Base-by-base conservation (phyloP, 2,113 vertebrate genomes). In the Microcebus lehilahytsara region DNA sequence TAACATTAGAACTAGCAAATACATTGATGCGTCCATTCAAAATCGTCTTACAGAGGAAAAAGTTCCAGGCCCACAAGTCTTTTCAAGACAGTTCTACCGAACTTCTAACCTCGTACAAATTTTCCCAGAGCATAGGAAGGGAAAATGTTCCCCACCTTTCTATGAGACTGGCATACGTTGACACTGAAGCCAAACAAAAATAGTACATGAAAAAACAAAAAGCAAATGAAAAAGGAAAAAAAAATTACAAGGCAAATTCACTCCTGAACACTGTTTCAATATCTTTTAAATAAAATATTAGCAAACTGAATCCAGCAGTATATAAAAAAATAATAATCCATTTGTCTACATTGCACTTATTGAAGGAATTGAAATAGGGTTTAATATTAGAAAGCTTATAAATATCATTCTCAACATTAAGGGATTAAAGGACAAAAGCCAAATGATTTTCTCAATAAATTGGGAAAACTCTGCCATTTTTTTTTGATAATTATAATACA, bases 241-340 rank as follows among this genome's bases (percentile, higher is more conserved):
- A 64, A 66, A 75, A 64, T 7, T n/a, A 84, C 23, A 58, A 14
- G 9, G 32, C 49, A 66, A 51, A 84, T 13, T 84, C 37, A 81
- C 40, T 83, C 49, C 27, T n/a, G 16, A 46, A 80, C 17, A 9
- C n/a, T 92, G n/a, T 37, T 51, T 49, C 32, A 71, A 66, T 30
- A 91, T 13, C 27, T 30, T 95, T 80, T 92, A 93, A 88, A 86
- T 77, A 90, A 94, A 96, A 71, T 80, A 77, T 69, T 71, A 89
- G 79, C 85, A 75, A 91, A 85, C 37, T 14, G 81, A 93, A 64
- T 20, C 27, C 32, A 40, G 25, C 20, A 34, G 17, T 72, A 3
- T 46, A 51, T 95, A 69, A 58, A 74, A 53, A 66, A 64, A 56
- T 9, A 6, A 62, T 58, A 58, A 87, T n/a, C 66, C 74, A 5